phyloP scores from a whole-genome alignment of 1,140 invertebrate species.

The Episyrphus balteatus region DNA sequence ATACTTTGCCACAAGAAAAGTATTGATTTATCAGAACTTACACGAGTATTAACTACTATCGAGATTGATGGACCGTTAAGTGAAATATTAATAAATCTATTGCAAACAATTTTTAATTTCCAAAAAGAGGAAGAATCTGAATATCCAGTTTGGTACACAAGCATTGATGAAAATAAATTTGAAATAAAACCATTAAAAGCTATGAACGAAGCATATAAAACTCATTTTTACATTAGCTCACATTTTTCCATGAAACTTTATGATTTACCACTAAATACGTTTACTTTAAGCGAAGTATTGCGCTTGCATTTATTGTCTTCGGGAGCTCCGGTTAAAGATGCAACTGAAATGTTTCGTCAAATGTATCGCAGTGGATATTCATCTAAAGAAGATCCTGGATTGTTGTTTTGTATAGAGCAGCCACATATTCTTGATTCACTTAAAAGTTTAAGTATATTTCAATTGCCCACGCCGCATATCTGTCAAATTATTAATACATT shows the following conservation, averaged over 20 bases:
- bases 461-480: slow-evolving; percentile 53
- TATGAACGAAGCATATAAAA: slow-evolving; percentile 17
- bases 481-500: slow-evolving; percentile 67
- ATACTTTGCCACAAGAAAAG: slow-evolving; percentile 66
- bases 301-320: slow-evolving; percentile 82
- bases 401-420: slow-evolving; percentile 58
- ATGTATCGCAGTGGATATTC: slow-evolving; percentile 68
- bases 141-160: slow-evolving; percentile 29
- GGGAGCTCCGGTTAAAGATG: slow-evolving; percentile 58
- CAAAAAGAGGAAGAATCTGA: slow-evolving; percentile 82
- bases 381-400: slow-evolving; percentile 73
- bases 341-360: slow-evolving; percentile 60
- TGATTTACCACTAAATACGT: slow-evolving; percentile 71
- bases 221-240: slow-evolving; percentile 17
- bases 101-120: slow-evolving; percentile 74
- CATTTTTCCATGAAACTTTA: slow-evolving; percentile 43
- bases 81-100: slow-evolving; percentile 79
- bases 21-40: slow-evolving; percentile 65
- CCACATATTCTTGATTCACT: slow-evolving; percentile 61
- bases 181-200: slow-evolving; percentile 14
- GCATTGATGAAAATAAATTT: background rate
- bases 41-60: slow-evolving; percentile 62
- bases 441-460: slow-evolving; percentile 54
- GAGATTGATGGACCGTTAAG: slow-evolving; percentile 72
- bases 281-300: slow-evolving; percentile 82